phyloP scores from a whole-genome alignment of 2,797 vertebrate genomes.

The Steatocranus sp. region DNA sequence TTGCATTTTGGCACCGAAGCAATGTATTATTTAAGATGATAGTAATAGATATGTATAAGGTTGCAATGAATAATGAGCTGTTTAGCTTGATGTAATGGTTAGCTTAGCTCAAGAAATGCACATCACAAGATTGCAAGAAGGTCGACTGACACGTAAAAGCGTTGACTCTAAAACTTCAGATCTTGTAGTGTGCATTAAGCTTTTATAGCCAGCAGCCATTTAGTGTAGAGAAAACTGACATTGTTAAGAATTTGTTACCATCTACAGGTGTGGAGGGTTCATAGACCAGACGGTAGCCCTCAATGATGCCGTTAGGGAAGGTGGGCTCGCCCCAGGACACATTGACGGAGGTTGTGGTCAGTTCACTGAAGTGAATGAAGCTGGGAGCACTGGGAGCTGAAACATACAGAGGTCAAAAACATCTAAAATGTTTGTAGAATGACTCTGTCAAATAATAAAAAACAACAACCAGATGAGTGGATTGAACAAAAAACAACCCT shows the following conservation, averaged over 20 bases:
- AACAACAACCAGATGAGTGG: background rate
- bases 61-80: constrained; percentile 5
- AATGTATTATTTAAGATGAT: background rate
- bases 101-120: constrained; percentile 26
- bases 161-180: background rate
- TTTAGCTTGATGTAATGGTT: constrained; percentile 17
- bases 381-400: constrained; percentile 90
- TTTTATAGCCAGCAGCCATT: constrained; percentile 7
- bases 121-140: background rate
- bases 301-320: constrained; percentile 90
- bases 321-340: constrained; percentile 93
- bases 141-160: background rate
- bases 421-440: background rate
- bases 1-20: background rate
- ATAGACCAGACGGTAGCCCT: constrained; percentile 90
- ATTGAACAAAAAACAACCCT: background rate
- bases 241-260: constrained; percentile 73
- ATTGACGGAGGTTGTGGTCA: constrained; percentile 96
- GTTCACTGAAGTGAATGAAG: constrained; percentile 92
- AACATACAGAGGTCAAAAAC: constrained; percentile 1
- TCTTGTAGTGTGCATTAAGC: constrained; percentile 15
- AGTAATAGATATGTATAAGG: background rate
- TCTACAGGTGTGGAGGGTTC: constrained; percentile 91
- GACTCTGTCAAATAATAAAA: background rate
- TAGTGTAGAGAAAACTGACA: constrained; percentile 7